Evolutionary conservation across 2,888 invertebrate species (phyloP), one percentile per base, ranked within the genome.

Genomic region (Tillus elongatus): DNA sequence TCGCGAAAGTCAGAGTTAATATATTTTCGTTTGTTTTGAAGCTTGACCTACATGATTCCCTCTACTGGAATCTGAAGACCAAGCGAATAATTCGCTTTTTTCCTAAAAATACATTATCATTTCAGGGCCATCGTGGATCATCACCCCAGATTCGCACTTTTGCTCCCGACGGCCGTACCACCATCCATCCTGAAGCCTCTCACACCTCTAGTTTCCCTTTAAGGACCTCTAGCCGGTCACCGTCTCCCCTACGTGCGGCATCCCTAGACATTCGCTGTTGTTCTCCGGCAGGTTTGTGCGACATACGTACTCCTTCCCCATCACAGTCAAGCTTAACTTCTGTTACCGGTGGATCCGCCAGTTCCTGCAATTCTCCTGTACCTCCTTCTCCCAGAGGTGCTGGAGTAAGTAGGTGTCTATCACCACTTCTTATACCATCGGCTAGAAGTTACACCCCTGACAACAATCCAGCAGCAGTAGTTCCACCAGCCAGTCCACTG

Each of bases 111-210:
- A 29, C 14, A 1, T 3, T 24, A 37, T 27, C 8, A n/a, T 43
- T 42, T 30, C 63, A 79, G 75, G 77, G 78, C 48, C 84, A 84
- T 56, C 80, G 86, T 27, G 85, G 84, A 4, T 84, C 85, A 0
- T 87, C 87, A 1, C 87, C 87, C 1, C 86, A 86, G 47, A 87
- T 87, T 48, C 75, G 86, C 45, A 83, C 87, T 0, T 86, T 82
- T 53, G 85, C 83, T 12, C 86, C 86, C 0, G 87, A 87, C 56
- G 86, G 86, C 1, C 76, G 82, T 32, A 69, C 68, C 11, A 75
- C 79, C 10, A 44, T 54, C 13, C 50, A 54, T 15, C 54, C 54
- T 35, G 58, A 61, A n/a, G n/a, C n/a, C n/a, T n/a, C n/a, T 33
- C 58, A 58, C 36, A 58, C 62, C 2, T 54, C 57, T 32, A 63